Evolutionary conservation across 2,888 invertebrate species (phyloP), one percentile per base, ranked within the genome.

Genomic region (Bibio marci): DNA sequence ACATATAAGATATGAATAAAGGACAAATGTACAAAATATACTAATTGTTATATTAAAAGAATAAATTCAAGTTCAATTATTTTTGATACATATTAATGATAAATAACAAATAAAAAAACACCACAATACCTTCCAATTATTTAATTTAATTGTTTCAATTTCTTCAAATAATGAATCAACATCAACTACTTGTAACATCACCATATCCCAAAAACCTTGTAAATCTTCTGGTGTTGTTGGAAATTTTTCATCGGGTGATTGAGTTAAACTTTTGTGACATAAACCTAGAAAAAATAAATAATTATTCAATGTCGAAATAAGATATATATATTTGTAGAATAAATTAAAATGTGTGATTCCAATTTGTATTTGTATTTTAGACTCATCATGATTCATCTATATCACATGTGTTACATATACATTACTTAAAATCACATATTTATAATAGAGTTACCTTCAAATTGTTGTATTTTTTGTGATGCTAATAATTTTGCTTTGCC

Each of bases 181-280:
- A 53, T 91, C 83, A 43, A 76, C 73, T 15, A 94, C 82, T 64
- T 94, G 92, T 36, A 94, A 69, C 58, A 80, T 77, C 22, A 94
- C 88, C 90, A 95, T 91, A 61, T 95, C 94, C 94, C 94, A 95
- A 66, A 95, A 95, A 1, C 94, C 95, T 51, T 85, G 87, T 45
- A 95, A 66, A 60, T 95, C 95, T 50, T 83, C 80, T 46, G 75
- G 66, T 1, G 88, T 91, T 8, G 92, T 92, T 8, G 83, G 86
- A 62, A 86, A 90, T 44, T 76, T 79, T 53, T 88, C 88, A 45
- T 76, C 80, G 18, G 70, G 69, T 5, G 71, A 64, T 52, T 76
- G 74, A 56, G 73, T 78, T 28, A 74, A 62, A 51, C 73, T 70
- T 52, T 73, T 73, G 59, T 72, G 69, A 56, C 74, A 74, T 41